A percentile compares a stretch with the other conserved stretches of the same genome.
These are phyloP conservation scores for Donacobius atricapilla DNA, from an alignment of 2,113 vertebrate species.

Conservation along the genomic window DNA sequence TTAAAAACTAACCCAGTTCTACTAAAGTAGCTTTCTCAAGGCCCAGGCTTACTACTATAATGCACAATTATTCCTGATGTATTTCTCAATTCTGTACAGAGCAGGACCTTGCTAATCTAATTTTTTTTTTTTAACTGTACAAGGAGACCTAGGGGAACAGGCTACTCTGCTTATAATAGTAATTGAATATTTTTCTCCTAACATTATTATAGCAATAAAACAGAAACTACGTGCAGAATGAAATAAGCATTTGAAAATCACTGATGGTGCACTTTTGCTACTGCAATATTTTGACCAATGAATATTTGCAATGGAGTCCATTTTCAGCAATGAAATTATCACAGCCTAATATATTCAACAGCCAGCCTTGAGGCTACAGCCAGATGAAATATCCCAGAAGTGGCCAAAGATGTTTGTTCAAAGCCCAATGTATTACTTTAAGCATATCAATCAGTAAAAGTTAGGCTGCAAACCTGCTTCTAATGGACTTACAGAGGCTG, in stretches of 20 bases:
- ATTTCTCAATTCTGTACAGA: constrained; percentile 15
- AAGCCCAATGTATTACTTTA: not conserved
- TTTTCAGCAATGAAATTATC: not conserved
- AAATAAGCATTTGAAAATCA: not conserved
- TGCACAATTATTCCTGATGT: not conserved
- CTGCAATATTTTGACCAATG: not conserved
- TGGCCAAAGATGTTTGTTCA: not conserved
- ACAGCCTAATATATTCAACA: not conserved
- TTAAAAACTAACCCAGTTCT: not conserved
- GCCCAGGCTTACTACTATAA: not conserved
- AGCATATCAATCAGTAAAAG: not conserved
- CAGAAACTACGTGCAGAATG: not conserved
- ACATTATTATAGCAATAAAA: not conserved
- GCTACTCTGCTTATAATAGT: not conserved
- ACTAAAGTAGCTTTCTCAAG: not conserved
- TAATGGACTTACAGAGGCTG: not conserved
- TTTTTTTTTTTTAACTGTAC: not conserved
- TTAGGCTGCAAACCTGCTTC: not conserved
- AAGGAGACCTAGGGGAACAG: not conserved
- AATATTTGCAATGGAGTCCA: not conserved
- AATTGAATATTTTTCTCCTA: not conserved
- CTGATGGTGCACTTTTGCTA: not conserved
- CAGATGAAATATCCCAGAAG: not conserved
- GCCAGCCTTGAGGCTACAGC: not conserved
- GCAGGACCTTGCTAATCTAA: not conserved